phyloP scores from a whole-genome alignment of 2,797 vertebrate species.

The Acanthopagrus latus region DNA sequence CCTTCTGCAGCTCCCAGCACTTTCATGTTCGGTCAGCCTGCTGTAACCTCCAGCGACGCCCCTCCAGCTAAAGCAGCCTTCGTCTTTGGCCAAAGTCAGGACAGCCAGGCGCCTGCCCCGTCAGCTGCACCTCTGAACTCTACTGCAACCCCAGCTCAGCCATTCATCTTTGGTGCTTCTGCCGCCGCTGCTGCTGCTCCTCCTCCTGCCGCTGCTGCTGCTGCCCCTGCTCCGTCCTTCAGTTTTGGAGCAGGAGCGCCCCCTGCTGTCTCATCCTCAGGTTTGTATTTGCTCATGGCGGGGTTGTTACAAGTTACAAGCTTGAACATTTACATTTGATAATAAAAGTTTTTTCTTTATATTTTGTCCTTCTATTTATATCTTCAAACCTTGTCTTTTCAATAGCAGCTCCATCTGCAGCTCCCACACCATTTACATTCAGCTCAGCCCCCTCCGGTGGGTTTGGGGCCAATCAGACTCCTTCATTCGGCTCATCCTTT shows the following conservation, averaged over 20 bases:
- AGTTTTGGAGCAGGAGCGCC: constrained; percentile 88
- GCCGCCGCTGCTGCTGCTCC: constrained; percentile 24
- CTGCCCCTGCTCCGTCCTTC: constrained; percentile 84
- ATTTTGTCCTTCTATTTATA: constrained; percentile 7
- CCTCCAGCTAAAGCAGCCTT: constrained; percentile 87
- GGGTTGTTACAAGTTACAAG: background rate
- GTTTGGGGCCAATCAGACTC: constrained; percentile 88
- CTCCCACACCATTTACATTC: constrained; percentile 89
- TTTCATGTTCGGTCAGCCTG: constrained; percentile 92
- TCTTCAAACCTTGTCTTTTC: background rate
- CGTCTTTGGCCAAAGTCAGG: constrained; percentile 90
- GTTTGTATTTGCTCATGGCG: constrained; percentile 71
- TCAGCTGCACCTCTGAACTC: constrained; percentile 81
- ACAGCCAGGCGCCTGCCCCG: constrained; percentile 80
- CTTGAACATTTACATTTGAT: background rate
- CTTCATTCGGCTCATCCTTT: constrained; percentile 90
- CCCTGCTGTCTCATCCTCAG: constrained; percentile 87
- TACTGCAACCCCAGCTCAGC: constrained; percentile 69
- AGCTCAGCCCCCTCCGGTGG: constrained; percentile 84
- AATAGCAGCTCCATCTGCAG: constrained; percentile 69
- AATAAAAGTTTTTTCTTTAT: too few species aligned
- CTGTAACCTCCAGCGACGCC: constrained; percentile 81
- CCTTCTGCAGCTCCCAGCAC: constrained; percentile 74
- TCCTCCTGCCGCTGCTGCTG: constrained; percentile 60
- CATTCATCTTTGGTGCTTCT: constrained; percentile 90